phyloP scores from a whole-genome alignment of 2,888 invertebrate genomes.

The Hypomecis punctinalis region DNA sequence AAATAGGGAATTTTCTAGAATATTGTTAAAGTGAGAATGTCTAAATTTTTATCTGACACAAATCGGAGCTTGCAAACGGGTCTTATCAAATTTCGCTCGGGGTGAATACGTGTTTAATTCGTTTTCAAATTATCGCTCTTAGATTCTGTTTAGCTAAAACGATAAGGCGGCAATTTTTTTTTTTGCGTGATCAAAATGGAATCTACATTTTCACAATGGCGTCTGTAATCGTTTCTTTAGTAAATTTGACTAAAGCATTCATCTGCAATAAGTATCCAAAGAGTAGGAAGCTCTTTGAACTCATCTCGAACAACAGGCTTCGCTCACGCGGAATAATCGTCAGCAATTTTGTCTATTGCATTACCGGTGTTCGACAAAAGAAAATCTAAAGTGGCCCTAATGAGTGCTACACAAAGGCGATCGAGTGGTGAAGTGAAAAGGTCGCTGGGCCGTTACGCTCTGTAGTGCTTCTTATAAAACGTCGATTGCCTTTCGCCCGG shows the following conservation, averaged over 20 bases:
- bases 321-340: slow-evolving; percentile 42
- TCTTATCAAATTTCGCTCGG: slow-evolving; percentile 60
- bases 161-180: neutral
- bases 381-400: slow-evolving; percentile 66
- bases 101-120: slow-evolving; percentile 54
- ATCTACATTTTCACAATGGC: neutral
- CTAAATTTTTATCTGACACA: slow-evolving; percentile 65
- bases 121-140: slow-evolving; percentile 49
- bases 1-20: slow-evolving; percentile 63
- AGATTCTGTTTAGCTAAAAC: slow-evolving; percentile 13
- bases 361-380: slow-evolving; percentile 55
- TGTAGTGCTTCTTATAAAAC: slow-evolving; percentile 70
- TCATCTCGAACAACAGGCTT: slow-evolving; percentile 19
- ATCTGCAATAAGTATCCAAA: slow-evolving; percentile 27
- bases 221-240: neutral
- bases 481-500: slow-evolving; percentile 70
- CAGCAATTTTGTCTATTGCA: slow-evolving; percentile 46
- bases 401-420: slow-evolving; percentile 65
- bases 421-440: slow-evolving; percentile 56
- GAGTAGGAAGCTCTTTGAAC: slow-evolving; percentile 27
- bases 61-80: slow-evolving; percentile 56
- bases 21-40: slow-evolving; percentile 58
- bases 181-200: too few relatives aligned
- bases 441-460: slow-evolving; percentile 61
- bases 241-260: slow-evolving; percentile 23